phyloP scores from a whole-genome alignment of 2,797 vertebrate species.

The Danio choprae region DNA sequence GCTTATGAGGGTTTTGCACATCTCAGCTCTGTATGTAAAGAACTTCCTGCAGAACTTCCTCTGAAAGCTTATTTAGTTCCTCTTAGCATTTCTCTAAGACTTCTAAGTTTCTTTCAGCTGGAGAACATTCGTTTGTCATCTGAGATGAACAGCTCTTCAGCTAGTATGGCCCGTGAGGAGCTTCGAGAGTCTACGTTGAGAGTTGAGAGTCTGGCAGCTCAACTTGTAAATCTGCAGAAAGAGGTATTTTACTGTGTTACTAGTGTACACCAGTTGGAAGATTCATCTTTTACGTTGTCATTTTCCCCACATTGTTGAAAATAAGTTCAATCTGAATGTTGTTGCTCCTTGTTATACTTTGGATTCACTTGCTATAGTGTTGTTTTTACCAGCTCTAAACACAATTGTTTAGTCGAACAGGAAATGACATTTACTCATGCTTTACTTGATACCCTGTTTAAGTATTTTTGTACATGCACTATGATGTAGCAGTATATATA shows the following conservation, averaged over 20 bases:
- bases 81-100: conserved; percentile 53
- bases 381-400: not conserved
- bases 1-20: not conserved
- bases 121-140: conserved; percentile 84
- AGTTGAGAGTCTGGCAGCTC: conserved; percentile 82
- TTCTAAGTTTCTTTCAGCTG: conserved; percentile 75
- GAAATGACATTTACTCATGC: too few species aligned
- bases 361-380: not conserved
- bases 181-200: conserved; percentile 83
- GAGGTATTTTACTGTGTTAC: conserved; percentile 73
- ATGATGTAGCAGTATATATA: too few species aligned
- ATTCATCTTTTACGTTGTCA: too few species aligned
- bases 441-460: too few species aligned
- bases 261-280: too few species aligned
- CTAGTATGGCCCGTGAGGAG: conserved; percentile 84
- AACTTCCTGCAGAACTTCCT: not conserved
- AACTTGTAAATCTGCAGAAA: conserved; percentile 85
- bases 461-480: too few species aligned
- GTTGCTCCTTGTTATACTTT: not conserved
- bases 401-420: not conserved
- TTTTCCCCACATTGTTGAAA: not conserved
- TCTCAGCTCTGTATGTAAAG: not conserved
- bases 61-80: not conserved
- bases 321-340: not conserved
- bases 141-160: conserved; percentile 85